Percentiles rank a stretch among this genome's conserved stretches.
These are phyloP conservation scores for Drusus annulatus DNA, from an alignment of 1,140 invertebrate species.

Conservation along the genomic window DNA sequence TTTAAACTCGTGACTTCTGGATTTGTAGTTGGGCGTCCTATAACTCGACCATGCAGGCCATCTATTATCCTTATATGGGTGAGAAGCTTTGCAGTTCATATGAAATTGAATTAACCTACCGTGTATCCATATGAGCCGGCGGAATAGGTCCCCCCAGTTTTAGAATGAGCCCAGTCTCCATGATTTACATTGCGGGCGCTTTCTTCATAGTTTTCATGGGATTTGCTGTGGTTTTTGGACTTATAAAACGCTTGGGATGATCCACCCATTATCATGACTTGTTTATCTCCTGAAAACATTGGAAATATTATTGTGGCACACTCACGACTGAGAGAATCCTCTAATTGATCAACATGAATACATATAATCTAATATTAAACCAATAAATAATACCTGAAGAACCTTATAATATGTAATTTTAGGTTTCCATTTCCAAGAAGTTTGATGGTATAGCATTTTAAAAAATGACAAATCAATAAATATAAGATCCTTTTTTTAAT, in stretches of 20 bases:
- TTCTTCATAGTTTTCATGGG: conserved; percentile 2
- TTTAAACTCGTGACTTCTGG: too few species aligned
- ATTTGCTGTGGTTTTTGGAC: conserved; percentile 13
- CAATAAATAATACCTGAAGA: not conserved
- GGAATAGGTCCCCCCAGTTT: conserved; percentile 42
- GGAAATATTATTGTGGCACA: too few species aligned
- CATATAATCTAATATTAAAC: conserved; percentile 4
- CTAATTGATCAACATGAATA: not conserved
- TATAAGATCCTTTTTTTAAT: too few species aligned
- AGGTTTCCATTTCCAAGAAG: too few species aligned
- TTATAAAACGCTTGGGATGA: conserved; percentile 34
- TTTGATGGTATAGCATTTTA: too few species aligned
- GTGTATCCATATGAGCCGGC: conserved; percentile 19
- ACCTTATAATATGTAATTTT: not conserved
- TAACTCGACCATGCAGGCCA: too few species aligned
- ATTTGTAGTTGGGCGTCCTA: too few species aligned
- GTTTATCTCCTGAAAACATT: conserved; percentile 18
- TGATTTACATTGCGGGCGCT: not conserved
- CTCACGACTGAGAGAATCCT: too few species aligned
- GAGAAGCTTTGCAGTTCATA: too few species aligned
- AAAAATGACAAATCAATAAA: too few species aligned
- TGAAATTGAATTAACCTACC: not conserved
- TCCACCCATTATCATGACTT: conserved; percentile 46
- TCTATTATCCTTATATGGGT: too few species aligned
- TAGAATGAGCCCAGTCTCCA: conserved; percentile 13